phyloP scores from a whole-genome alignment of 92 coral and sea anemone species.

The Epizoanthus scotinus region DNA sequence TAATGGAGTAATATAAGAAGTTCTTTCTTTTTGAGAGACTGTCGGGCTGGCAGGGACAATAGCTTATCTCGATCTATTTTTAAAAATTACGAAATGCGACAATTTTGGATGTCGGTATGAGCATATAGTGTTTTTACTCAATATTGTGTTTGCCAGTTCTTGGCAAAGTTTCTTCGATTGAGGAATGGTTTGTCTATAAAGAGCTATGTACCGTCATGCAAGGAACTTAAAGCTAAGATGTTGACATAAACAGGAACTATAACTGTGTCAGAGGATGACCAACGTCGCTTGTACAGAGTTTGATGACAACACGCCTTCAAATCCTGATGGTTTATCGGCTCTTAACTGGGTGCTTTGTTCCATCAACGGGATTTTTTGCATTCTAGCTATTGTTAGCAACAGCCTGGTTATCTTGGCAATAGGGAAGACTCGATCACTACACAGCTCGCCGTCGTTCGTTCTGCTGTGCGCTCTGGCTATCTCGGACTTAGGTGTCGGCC shows the following conservation, averaged over 20 bases:
- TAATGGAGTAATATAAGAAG: no score
- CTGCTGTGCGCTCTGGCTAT: conserved; percentile 13
- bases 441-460: conserved; percentile 24
- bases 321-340: not conserved
- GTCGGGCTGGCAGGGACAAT: no score
- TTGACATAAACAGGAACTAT: not conserved
- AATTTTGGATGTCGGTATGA: no score
- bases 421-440: conserved; percentile 15
- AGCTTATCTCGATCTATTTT: no score
- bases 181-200: no score
- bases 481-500: conserved; percentile 22
- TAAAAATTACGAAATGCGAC: no score
- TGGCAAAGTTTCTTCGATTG: no score
- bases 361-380: conserved; percentile 10
- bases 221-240: not conserved
- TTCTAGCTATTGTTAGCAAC: conserved; percentile 19
- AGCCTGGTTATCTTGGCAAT: conserved; percentile 26
- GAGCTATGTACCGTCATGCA: not conserved
- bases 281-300: not conserved
- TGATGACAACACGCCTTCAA: not conserved
- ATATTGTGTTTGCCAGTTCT: no score
- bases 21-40: no score
- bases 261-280: not conserved
- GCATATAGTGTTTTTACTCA: no score
- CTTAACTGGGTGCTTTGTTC: conserved; percentile 7